Evolutionary conservation across 2,888 invertebrate species (phyloP).

Genomic region (Papilio elwesi): DNA sequence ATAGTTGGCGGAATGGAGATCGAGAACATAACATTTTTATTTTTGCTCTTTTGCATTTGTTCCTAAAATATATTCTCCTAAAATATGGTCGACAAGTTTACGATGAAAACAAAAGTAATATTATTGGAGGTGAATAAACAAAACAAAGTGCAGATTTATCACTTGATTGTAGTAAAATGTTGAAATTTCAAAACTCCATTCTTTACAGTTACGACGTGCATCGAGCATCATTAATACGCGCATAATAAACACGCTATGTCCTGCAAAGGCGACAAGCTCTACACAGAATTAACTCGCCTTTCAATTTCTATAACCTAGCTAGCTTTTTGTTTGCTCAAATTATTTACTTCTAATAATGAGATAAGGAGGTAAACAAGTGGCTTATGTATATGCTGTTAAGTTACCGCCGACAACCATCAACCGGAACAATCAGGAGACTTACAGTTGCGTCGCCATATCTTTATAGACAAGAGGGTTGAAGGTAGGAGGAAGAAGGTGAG

Average conservation of each 20-base stretch:
- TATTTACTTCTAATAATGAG: not conserved
- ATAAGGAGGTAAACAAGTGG: not conserved
- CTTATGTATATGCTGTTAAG: not conserved
- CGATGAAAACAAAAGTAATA: no score
- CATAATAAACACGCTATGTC: not conserved
- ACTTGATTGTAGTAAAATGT: no score
- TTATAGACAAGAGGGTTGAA: no score
- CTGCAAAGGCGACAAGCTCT: no score
- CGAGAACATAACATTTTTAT: not conserved
- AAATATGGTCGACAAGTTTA: no score
- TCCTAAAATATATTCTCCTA: not conserved
- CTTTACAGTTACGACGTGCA: no score
- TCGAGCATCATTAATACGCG: no score
- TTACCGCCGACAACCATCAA: not conserved
- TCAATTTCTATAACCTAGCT: not conserved
- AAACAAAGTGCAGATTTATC: no score
- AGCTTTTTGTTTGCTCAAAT: not conserved
- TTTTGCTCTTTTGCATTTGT: not conserved
- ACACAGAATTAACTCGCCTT: no score
- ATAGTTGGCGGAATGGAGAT: not conserved
- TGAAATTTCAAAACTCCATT: no score
- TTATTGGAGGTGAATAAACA: no score
- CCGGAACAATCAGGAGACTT: not conserved
- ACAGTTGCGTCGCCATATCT: not conserved
- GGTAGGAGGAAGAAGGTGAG: no score